Conservation (phyloP, 2,888 invertebrate genomes). For the Hydraecia micacea region DNA sequence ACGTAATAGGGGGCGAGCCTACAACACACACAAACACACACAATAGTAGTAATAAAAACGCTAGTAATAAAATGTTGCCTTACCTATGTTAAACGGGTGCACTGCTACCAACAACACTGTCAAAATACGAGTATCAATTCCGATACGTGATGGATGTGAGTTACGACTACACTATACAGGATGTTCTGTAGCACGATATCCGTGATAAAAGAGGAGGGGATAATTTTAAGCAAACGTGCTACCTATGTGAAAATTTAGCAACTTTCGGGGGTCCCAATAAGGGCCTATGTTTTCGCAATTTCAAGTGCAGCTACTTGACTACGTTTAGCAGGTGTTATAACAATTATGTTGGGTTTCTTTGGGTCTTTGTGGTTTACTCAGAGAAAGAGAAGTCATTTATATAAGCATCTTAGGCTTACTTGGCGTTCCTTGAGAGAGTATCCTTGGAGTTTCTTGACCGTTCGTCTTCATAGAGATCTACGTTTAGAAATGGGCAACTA, state of each 20-base stretch:
- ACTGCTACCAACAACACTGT: constrained; percentile 29
- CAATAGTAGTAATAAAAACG: background rate
- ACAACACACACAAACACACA: background rate
- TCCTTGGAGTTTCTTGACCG: background rate
- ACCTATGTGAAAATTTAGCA: background rate
- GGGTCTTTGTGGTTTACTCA: background rate
- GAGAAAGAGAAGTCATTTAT: background rate
- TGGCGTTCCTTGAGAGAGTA: background rate
- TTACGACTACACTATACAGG: constrained; percentile 25
- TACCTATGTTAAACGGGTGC: background rate
- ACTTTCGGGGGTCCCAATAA: background rate
- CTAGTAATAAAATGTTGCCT: constrained; percentile 1
- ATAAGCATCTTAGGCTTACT: background rate
- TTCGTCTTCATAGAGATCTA: background rate
- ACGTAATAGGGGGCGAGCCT: background rate
- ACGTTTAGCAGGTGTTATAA: background rate
- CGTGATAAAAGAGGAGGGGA: constrained; percentile 4
- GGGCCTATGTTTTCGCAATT: background rate
- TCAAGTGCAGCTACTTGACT: background rate
- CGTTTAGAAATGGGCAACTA: background rate
- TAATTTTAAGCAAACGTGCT: background rate
- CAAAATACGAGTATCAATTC: constrained; percentile 41
- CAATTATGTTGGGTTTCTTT: background rate
- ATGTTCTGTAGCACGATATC: constrained; percentile 11
- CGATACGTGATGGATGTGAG: constrained; percentile 26